Conservation (phyloP, 2,888 invertebrate species). For the Nomada goodeniana region DNA sequence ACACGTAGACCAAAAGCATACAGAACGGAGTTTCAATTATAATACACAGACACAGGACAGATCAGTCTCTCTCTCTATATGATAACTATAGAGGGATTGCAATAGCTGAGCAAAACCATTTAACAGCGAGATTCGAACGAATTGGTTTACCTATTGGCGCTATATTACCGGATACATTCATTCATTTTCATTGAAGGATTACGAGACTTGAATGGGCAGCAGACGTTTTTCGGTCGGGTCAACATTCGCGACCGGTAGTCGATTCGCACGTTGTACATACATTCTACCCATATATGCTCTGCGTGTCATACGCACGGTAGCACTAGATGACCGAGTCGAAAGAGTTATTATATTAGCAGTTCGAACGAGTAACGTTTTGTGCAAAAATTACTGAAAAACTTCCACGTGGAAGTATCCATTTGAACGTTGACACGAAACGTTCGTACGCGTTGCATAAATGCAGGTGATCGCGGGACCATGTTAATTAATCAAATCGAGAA, state of each 20-base stretch:
- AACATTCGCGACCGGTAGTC: conserved; percentile 46
- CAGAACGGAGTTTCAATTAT: not conserved
- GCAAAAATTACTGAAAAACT: not conserved
- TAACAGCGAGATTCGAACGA: conserved; percentile 19
- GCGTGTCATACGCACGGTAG: conserved; percentile 11
- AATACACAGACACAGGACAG: not conserved
- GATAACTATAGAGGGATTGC: conserved; percentile 1
- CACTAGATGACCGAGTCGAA: conserved; percentile 35
- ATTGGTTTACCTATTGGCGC: conserved; percentile 15
- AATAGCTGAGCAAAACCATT: not conserved
- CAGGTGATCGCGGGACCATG: conserved; percentile 55
- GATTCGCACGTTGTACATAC: conserved; percentile 56
- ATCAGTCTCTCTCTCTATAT: conserved; percentile 2
- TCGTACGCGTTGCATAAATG: conserved; percentile 14
- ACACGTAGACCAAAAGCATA: not conserved
- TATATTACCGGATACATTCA: conserved; percentile 4
- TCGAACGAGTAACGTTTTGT: not conserved
- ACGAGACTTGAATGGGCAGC: not conserved
- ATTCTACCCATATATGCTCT: conserved; percentile 31
- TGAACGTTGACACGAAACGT: not conserved
- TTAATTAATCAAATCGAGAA: conserved; percentile 29
- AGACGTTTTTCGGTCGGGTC: conserved; percentile 40
- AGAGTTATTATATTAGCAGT: not conserved
- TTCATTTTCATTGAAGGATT: conserved; percentile 15
- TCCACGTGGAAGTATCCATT: not conserved